Base-by-base conservation (phyloP, 2,113 vertebrate genomes). In the Dolichallabes microphthalmus region DNA sequence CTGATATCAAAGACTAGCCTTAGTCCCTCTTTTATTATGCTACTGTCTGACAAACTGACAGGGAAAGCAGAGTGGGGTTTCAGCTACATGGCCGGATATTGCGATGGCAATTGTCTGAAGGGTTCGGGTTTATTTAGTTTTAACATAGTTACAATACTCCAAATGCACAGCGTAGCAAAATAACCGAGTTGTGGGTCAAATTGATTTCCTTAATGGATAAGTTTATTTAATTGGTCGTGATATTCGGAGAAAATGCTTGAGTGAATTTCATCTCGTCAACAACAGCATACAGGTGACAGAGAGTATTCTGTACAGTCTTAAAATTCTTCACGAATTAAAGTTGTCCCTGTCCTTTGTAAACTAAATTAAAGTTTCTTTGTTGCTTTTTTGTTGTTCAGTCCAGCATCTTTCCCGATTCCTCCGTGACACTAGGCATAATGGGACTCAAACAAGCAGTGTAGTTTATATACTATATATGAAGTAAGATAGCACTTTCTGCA, bases 11-110 rank as follows among this genome's bases (percentile, higher is more conserved):
- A 87, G 77, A 85, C 88, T 80, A 83, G 85, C 79, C 74, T 50
- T 88, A 88, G 85, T 85, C 86, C 86, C 82, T 73, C 82, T 64
- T 88, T 87, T 89, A 83, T 87, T 88, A 84, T 86, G 73, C 85
- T 80, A 82, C 78, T 77, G 85, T 86, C 88, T 86, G 82, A 85
- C 86, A 82, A 86, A 85, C 83, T 87, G 85, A 88, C 89, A 88
- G 80, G 66, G 85, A 86, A 87, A 88, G 82, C 73, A 87, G 84
- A 90, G 85, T 57, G 30, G 87, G 76, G 63, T 50, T 83, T 74
- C 77, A 61, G 87, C 84, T 85, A 66, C 80, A 80, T 27, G 25
- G 82, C 75, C 76, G 86, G 86, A 88, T 88, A 89, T 87, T 88
- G 82, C 84, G 57, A 52, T 32, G 63, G 71, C 87, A 86, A 73